These are phyloP conservation scores for Aradophagus sp. DNA, from an alignment of 1,140 invertebrate genomes.

Conservation along the genomic window DNA sequence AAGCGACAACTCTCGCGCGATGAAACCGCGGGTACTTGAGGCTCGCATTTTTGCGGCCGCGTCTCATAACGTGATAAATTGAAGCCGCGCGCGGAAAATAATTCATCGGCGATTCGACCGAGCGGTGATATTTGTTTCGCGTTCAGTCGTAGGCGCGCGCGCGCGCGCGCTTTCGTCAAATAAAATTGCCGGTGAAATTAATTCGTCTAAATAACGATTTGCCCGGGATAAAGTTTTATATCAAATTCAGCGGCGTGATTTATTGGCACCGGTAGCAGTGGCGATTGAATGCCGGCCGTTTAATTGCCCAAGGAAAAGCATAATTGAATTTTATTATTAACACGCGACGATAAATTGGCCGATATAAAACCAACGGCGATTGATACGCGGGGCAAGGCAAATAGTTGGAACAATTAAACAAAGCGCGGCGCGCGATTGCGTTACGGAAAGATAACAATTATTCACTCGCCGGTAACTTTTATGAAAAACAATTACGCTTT, in stretches of 20 bases:
- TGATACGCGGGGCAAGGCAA: constrained; percentile 1
- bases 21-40: too few species aligned
- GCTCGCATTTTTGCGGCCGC: too few species aligned
- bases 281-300: constrained; percentile 24
- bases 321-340: constrained; percentile 31
- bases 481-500: too few species aligned
- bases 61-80: constrained; percentile 27
- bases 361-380: constrained; percentile 5
- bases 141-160: constrained; percentile 2
- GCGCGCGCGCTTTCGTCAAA: too few species aligned
- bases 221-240: constrained; percentile 25
- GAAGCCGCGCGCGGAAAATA: constrained; percentile 28
- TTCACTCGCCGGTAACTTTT: too few species aligned
- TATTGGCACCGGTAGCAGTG: constrained; percentile 17
- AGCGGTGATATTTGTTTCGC: constrained; percentile 39
- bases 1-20: too few species aligned
- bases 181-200: constrained; percentile 26
- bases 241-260: constrained; percentile 17
- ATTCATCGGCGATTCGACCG: constrained; percentile 25
- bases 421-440: too few species aligned
- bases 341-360: constrained; percentile 10
- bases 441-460: too few species aligned
- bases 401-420: too few species aligned
- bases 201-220: constrained; percentile 29
- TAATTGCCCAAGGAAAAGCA: constrained; percentile 28